Evolutionary conservation across 2,113 vertebrate species (phyloP).

Genomic region (Microtus richardsoni): DNA sequence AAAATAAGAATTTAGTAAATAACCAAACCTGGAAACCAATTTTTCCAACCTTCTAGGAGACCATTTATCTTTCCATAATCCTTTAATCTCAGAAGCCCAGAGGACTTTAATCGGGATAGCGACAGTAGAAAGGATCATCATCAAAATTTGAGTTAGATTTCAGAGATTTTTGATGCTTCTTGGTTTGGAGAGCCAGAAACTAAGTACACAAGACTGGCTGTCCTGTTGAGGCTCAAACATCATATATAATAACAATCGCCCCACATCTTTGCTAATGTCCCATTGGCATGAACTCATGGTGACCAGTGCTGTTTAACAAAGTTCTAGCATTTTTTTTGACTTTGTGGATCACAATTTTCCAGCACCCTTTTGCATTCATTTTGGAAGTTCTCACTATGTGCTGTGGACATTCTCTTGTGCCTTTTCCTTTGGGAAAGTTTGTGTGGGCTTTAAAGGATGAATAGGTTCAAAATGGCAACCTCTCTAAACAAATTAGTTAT

Average conservation of each 20-base stretch:
- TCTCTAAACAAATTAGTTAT: neutral
- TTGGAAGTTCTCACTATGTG: neutral
- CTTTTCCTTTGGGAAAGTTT: neutral
- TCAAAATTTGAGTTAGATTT: neutral
- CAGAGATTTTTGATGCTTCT: neutral
- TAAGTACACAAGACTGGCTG: neutral
- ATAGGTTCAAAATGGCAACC: neutral
- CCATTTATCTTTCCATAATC: neutral
- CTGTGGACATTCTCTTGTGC: neutral
- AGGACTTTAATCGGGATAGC: neutral
- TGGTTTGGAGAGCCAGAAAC: neutral
- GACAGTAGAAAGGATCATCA: neutral
- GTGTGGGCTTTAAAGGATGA: neutral
- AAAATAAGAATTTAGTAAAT: neutral
- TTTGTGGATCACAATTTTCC: neutral
- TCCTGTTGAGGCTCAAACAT: neutral
- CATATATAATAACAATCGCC: neutral
- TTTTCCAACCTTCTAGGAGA: neutral
- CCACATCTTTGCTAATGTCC: neutral
- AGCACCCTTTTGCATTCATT: neutral
- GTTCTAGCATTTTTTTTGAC: neutral
- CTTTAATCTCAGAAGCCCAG: neutral
- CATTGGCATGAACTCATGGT: neutral
- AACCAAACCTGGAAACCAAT: neutral
- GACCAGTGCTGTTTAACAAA: neutral